Evolutionary conservation across 2,797 vertebrate genomes (phyloP).

Genomic region (Furcifer pardalis): DNA sequence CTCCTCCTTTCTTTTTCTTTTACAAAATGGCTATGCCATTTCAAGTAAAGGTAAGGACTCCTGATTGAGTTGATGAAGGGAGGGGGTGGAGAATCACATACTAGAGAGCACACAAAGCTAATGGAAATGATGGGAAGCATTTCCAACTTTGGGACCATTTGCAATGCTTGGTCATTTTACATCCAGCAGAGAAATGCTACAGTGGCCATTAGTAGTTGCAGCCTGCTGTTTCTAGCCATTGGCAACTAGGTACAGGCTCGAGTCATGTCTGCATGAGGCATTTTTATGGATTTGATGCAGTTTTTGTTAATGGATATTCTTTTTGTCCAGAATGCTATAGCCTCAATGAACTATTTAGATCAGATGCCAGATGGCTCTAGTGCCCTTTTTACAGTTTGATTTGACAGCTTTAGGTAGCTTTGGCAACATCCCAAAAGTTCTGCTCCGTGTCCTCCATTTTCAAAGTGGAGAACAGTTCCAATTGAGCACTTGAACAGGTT

Average conservation of each 20-base stretch:
- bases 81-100: neutral
- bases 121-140: neutral
- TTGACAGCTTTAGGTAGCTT: neutral
- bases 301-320: neutral
- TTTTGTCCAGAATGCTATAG: neutral
- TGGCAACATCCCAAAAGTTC: neutral
- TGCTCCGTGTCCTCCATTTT: neutral
- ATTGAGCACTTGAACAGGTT: neutral
- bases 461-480: neutral
- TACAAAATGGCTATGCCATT: neutral
- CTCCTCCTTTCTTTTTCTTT: neutral
- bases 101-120: neutral
- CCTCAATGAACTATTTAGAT: neutral
- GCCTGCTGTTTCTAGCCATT: neutral
- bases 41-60: neutral
- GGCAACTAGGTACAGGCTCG: neutral
- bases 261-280: neutral
- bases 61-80: no score
- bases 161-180: constrained; percentile 1
- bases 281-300: neutral
- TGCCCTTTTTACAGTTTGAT: neutral
- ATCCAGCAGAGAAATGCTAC: neutral
- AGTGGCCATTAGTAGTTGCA: neutral
- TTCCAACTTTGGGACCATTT: neutral
- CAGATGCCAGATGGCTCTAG: neutral